phyloP scores from a whole-genome alignment of 1,140 invertebrate species.

The Drosophila sechellia region DNA sequence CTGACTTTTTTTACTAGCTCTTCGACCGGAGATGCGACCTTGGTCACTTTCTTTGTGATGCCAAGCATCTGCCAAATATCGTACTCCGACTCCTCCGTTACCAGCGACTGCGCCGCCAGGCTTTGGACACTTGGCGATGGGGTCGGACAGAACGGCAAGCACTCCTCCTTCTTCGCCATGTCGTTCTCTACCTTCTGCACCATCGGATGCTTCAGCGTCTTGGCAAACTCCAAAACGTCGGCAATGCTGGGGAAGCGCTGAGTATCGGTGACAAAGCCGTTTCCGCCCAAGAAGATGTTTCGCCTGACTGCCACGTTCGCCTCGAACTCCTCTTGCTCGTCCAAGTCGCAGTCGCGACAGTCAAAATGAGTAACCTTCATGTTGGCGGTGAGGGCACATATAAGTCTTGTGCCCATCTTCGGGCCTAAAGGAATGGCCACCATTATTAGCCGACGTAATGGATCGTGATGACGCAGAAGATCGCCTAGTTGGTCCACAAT shows the following conservation, averaged over 20 bases:
- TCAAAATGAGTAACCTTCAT: slow-evolving; percentile 34
- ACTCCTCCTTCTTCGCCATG: slow-evolving; percentile 4
- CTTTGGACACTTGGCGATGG: background rate
- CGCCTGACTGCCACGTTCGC: slow-evolving; percentile 45
- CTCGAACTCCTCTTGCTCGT: slow-evolving; percentile 40
- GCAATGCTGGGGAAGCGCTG: slow-evolving; percentile 11
- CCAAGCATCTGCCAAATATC: slow-evolving; percentile 33
- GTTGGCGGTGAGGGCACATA: slow-evolving; percentile 32
- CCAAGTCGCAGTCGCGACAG: slow-evolving; percentile 45
- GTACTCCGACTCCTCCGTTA: slow-evolving; percentile 16
- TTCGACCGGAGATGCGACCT: background rate
- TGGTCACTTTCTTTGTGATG: background rate
- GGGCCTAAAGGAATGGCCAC: slow-evolving; percentile 23
- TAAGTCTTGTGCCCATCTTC: background rate
- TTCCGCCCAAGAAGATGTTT: slow-evolving; percentile 24
- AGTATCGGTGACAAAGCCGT: slow-evolving; percentile 38
- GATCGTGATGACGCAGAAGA: slow-evolving; percentile 47
- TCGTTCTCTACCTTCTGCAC: slow-evolving; percentile 1
- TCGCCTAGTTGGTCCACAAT: slow-evolving; percentile 4
- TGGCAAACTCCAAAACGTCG: slow-evolving; percentile 8
- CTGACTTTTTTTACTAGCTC: background rate
- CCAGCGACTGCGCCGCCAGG: background rate
- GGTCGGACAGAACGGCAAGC: background rate
- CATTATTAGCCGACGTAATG: slow-evolving; percentile 36
- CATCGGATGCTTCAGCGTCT: slow-evolving; percentile 26